Evolutionary conservation across 2,797 vertebrate genomes (phyloP), one percentile per base, ranked within the genome.

Genomic region (Pteronotus mesoamericanus): DNA sequence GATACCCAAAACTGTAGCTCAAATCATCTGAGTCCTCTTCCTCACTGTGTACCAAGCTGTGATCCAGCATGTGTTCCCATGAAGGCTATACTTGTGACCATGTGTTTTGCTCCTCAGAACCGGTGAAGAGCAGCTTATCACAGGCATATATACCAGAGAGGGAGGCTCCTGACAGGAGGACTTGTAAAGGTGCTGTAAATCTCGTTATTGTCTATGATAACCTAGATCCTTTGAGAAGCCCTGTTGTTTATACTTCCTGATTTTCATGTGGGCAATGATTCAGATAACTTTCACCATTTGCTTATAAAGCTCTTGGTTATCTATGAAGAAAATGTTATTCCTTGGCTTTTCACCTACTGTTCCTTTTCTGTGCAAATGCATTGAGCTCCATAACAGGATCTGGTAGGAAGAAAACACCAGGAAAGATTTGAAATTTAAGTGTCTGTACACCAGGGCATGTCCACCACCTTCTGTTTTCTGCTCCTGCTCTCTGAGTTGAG

Each of bases 41-140:
- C 55, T 71, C 6, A 1, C 9, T 1, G 4, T 34, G 19, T 2
- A 32, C 69, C 59, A 21, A 75, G 44, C 26, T 74, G 57, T n/a
- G 77, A 71, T 6, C 29, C 3, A 34, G 29, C 15, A 0, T 0
- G 0, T 29, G 3, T 29, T 6, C 9, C 46, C 6, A 32, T 24
- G 51, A 22, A 37, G 57, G 42, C 37, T 1, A 0, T 48, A 55
- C 44, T 9, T 34, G 32, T 29, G 37, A 48, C 32, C 24, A 1
- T 10, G n/a, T 18, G 15, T 37, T 5, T 10, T 10, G 34, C 14
- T 66, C 34, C 29, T 75, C 24, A 0, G 16, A 61, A 29, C 66
- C 32, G 37, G 26, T 22, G 15, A 74, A 29, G 8, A 11, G 16
- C 19, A 19, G 71, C 57, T 59, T 21, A 68, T 18, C 3, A 4